These are phyloP conservation scores for Hylyphantes graminicola DNA, from an alignment of 1,140 invertebrate genomes.

Conservation along the genomic window DNA sequence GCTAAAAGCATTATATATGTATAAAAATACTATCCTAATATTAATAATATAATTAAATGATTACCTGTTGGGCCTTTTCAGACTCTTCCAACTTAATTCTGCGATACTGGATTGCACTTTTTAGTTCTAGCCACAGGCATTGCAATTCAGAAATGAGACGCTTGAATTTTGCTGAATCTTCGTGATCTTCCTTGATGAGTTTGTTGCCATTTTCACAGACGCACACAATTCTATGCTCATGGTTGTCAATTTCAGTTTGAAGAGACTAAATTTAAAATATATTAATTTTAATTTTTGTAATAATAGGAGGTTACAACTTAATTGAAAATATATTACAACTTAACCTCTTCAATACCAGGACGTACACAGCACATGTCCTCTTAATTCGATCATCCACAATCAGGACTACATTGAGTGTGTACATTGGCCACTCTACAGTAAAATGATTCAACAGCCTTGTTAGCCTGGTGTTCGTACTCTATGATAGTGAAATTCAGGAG, in stretches of 20 bases:
- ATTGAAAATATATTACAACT: too few species aligned
- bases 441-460: too few species aligned
- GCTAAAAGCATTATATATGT: too few species aligned
- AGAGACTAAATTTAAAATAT: conserved; percentile 31
- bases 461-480: too few species aligned
- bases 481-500: too few species aligned
- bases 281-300: not conserved
- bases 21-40: too few species aligned
- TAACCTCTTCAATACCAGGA: too few species aligned
- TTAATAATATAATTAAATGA: too few species aligned
- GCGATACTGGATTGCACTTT: conserved; percentile 80
- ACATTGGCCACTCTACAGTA: too few species aligned
- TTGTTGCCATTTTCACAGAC: conserved; percentile 94
- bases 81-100: conserved; percentile 76
- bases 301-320: not conserved
- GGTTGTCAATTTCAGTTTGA: conserved; percentile 90
- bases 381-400: too few species aligned
- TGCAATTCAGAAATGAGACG: conserved; percentile 87
- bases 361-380: too few species aligned
- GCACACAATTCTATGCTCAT: conserved; percentile 91
- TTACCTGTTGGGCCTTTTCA: conserved; percentile 76
- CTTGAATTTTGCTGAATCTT: conserved; percentile 87
- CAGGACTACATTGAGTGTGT: too few species aligned
- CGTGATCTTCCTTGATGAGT: conserved; percentile 94
- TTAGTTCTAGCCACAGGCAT: conserved; percentile 90